These are phyloP conservation scores for Oreonectes daqikongensis DNA, from an alignment of 2,797 vertebrate genomes.

Conservation along the genomic window DNA sequence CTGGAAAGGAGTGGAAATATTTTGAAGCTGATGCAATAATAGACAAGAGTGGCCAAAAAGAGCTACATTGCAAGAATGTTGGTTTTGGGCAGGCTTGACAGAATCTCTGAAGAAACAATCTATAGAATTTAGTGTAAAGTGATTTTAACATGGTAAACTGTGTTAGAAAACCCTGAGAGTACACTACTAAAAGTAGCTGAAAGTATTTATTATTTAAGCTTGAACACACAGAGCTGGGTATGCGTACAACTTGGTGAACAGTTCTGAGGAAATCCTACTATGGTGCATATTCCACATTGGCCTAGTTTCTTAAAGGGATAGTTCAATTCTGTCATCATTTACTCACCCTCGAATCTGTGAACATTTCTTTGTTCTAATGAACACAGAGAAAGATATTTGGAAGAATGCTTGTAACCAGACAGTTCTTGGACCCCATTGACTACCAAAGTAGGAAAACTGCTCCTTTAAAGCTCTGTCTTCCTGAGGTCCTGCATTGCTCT, in stretches of 20 bases:
- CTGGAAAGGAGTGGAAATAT: conserved; percentile 30
- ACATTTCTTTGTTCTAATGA: no score
- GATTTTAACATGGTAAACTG: background rate
- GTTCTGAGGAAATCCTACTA: background rate
- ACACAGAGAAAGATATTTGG: no score
- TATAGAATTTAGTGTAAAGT: background rate
- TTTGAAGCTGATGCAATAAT: conserved; percentile 42
- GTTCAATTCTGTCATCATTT: no score
- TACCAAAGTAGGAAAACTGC: no score
- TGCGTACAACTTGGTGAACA: conserved; percentile 9
- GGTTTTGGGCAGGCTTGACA: background rate
- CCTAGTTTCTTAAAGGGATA: background rate
- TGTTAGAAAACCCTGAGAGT: no score
- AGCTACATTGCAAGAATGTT: background rate
- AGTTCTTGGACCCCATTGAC: no score
- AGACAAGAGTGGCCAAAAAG: conserved; percentile 1
- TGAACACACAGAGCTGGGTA: background rate
- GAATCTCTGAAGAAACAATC: background rate
- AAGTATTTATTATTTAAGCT: conserved; percentile 1
- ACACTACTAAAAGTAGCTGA: background rate
- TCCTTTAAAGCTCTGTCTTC: background rate
- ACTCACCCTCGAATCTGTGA: no score
- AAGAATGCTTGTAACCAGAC: no score
- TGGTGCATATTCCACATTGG: background rate
- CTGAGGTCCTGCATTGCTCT: background rate